Conservation (phyloP, 2,797 vertebrate species). For the Eulemur mongoz region DNA sequence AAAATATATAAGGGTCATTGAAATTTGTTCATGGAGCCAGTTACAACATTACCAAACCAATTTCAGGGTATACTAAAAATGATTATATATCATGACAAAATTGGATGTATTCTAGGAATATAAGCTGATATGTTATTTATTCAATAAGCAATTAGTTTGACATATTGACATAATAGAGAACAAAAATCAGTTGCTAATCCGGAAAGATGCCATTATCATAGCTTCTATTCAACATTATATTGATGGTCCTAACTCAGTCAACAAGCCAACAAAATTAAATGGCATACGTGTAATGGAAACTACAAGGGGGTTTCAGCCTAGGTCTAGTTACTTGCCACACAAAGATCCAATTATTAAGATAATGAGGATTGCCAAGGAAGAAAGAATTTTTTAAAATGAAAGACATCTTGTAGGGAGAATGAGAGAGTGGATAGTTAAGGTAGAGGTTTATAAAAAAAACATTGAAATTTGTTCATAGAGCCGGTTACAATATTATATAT, state of each 20-base stretch:
- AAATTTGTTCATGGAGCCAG: background rate
- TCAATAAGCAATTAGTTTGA: background rate
- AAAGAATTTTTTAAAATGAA: background rate
- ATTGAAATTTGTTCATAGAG: no score
- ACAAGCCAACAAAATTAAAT: background rate
- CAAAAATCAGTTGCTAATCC: background rate
- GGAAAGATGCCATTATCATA: background rate
- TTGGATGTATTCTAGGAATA: background rate
- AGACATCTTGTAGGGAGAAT: background rate
- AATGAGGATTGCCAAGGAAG: background rate
- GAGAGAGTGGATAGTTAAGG: no score
- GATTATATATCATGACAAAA: background rate
- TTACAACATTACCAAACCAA: background rate
- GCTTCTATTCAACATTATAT: background rate
- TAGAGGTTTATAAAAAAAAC: no score
- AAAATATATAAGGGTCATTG: background rate
- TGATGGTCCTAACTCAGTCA: background rate
- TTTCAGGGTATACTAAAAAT: background rate
- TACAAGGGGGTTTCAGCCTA: background rate
- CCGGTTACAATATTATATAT: no score
- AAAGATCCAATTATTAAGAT: no score
- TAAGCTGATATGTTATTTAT: background rate
- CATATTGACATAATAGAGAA: background rate
- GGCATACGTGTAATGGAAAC: background rate
- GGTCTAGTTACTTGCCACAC: background rate